Conservation (phyloP, 1,140 invertebrate genomes). For the Bombus soroeensis region DNA sequence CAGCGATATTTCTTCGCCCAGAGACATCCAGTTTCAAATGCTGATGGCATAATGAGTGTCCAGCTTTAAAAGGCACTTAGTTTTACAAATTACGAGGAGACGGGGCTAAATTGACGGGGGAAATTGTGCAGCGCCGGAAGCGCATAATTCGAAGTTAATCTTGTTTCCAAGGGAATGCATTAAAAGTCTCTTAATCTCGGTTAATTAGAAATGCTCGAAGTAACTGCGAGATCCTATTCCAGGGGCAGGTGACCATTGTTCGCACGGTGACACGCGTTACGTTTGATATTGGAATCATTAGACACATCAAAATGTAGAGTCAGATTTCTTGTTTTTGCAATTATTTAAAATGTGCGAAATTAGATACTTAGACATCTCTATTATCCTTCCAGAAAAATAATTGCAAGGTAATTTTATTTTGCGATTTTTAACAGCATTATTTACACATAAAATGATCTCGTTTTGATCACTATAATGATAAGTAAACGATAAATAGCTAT, state of each 20-base stretch:
- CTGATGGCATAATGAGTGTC: background rate
- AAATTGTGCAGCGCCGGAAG: slow-evolving; percentile 18
- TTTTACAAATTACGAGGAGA: slow-evolving; percentile 25
- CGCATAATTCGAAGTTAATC: slow-evolving; percentile 38
- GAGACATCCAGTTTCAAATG: background rate
- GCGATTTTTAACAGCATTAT: background rate
- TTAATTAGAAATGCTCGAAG: slow-evolving; percentile 53
- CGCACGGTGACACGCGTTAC: slow-evolving; percentile 7
- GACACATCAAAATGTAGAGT: background rate
- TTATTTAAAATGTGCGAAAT: background rate
- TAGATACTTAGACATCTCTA: background rate
- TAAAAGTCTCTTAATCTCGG: slow-evolving; percentile 49
- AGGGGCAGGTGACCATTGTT: slow-evolving; percentile 51
- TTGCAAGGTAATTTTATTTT: background rate
- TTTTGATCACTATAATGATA: background rate
- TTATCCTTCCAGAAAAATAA: background rate
- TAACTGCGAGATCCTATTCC: slow-evolving; percentile 43
- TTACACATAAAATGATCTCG: background rate
- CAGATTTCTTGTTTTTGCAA: background rate
- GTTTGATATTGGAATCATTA: slow-evolving; percentile 16
- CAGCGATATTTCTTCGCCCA: background rate
- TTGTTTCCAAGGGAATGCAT: background rate
- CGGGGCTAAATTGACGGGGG: slow-evolving; percentile 33
- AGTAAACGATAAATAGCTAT: background rate
- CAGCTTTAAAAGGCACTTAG: slow-evolving; percentile 34